These are phyloP conservation scores for Propithecus perrieri DNA, from an alignment of 2,797 vertebrate species.

Conservation along the genomic window DNA sequence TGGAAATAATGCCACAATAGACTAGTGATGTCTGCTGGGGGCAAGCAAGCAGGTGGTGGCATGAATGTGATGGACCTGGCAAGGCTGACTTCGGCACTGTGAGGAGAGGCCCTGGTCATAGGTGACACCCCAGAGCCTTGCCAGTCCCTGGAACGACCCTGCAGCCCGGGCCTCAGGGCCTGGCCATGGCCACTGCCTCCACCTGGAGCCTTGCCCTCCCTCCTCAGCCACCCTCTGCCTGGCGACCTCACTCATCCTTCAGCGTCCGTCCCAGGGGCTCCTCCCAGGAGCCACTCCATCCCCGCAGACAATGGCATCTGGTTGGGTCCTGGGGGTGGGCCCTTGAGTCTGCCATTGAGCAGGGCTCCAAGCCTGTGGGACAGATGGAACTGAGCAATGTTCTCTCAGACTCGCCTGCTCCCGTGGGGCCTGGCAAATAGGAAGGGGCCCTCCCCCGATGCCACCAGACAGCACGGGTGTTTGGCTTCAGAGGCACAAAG, in stretches of 20 bases:
- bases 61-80: fast-evolving
- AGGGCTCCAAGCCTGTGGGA: not conserved
- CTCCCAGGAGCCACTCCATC: not conserved
- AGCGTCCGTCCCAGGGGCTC: too few relatives aligned
- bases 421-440: not conserved
- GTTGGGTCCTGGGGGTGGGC: fast-evolving
- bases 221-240: not conserved
- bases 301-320: not conserved
- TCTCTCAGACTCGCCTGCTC: not conserved
- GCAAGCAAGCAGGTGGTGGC: fast-evolving
- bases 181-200: fast-evolving
- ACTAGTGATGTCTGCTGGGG: not conserved
- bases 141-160: not conserved
- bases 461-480: fast-evolving
- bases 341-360: not conserved
- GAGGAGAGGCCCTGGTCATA: not conserved
- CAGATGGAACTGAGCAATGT: not conserved
- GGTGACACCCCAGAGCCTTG: not conserved
- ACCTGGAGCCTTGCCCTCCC: not conserved
- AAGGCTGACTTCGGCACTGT: not conserved
- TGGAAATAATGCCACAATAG: fast-evolving
- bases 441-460: not conserved
- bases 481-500: too few relatives aligned
- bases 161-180: fast-evolving
- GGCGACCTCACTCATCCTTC: not conserved